Evolutionary conservation across 2,888 invertebrate species (phyloP).

Genomic region (Cephus spinipes): DNA sequence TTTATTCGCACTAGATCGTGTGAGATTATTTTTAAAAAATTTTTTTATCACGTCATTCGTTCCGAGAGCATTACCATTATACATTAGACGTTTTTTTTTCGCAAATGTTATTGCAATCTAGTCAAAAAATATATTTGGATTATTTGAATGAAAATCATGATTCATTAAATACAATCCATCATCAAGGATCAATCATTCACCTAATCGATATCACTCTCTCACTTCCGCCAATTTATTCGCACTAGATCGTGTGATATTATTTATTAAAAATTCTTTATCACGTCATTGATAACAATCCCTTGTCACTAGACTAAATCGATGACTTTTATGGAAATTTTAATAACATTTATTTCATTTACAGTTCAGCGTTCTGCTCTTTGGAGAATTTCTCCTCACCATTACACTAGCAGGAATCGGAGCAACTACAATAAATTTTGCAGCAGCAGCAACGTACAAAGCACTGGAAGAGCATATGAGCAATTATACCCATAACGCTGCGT

Average conservation of each 20-base stretch:
- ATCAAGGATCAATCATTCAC: background rate
- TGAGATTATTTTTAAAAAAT: background rate
- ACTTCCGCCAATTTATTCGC: background rate
- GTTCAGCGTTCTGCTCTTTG: constrained; percentile 17
- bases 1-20: background rate
- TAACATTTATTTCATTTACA: background rate
- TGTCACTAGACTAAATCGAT: background rate
- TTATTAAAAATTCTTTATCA: background rate
- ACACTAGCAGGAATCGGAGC: constrained; percentile 2
- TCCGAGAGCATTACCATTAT: too few relatives aligned
- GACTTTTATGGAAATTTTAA: background rate
- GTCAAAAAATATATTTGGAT: background rate
- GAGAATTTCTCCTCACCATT: constrained; percentile 8
- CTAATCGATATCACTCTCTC: background rate
- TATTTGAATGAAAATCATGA: background rate
- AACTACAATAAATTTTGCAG: background rate
- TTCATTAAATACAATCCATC: background rate
- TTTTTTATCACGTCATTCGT: background rate
- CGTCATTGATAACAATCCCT: background rate
- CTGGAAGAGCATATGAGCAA: background rate
- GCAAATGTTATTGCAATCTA: too few relatives aligned
- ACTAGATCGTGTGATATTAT: background rate
- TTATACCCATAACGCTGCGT: constrained; percentile 5
- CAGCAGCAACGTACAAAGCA: background rate
- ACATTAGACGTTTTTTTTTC: too few relatives aligned